These are phyloP conservation scores for Pilophorus perplexus DNA, from an alignment of 2,888 invertebrate species.

Conservation along the genomic window DNA sequence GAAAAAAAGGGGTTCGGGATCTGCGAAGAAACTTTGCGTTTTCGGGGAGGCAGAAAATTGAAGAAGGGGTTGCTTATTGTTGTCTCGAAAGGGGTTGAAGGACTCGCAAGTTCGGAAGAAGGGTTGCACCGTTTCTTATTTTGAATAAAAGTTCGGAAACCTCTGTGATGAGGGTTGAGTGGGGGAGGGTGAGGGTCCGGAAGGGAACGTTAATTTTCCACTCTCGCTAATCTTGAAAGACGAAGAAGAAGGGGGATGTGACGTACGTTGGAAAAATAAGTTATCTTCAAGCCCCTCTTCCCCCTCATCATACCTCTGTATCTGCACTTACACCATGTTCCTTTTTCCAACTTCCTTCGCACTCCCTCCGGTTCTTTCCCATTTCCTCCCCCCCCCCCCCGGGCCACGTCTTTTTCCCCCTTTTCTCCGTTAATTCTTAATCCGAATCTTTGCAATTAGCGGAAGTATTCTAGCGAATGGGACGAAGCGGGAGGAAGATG, in stretches of 20 bases:
- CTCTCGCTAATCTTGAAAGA: slow-evolving; percentile 36
- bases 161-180: no score
- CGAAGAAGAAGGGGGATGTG: slow-evolving; percentile 26
- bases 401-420: slow-evolving; percentile 2
- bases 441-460: slow-evolving; percentile 48
- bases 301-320: not conserved
- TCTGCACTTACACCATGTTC: slow-evolving; percentile 10
- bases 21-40: not conserved
- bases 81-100: slow-evolving; percentile 1
- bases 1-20: not conserved
- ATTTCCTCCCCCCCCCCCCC: not conserved
- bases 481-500: slow-evolving; percentile 9
- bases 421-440: slow-evolving; percentile 44
- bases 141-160: slow-evolving; percentile 16
- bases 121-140: slow-evolving; percentile 15
- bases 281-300: slow-evolving; percentile 14
- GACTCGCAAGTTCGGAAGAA: not conserved
- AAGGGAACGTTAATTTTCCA: slow-evolving; percentile 25
- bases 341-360: slow-evolving; percentile 7
- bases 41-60: not conserved
- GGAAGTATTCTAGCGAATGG: slow-evolving; percentile 44
- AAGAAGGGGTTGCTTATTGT: not conserved
- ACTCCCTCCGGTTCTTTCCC: not conserved
- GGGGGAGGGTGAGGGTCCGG: not conserved
- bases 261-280: slow-evolving; percentile 42